Percentiles rank a stretch among this genome's conserved stretches.
Conservation (phyloP, 2,797 vertebrate species). For the Crocidura indochinensis region DNA sequence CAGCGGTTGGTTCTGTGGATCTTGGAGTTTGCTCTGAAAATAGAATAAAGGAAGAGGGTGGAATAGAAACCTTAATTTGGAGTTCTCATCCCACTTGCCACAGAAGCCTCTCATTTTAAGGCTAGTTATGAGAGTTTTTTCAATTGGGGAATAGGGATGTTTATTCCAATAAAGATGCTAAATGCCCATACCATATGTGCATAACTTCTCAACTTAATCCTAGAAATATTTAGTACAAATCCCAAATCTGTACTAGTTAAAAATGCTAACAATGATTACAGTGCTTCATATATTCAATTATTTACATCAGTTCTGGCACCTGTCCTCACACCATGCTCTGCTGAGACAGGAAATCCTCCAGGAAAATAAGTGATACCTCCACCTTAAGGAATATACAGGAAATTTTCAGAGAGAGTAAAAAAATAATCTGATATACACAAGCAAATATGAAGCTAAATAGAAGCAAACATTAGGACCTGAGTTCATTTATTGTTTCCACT, state of each 20-base stretch:
- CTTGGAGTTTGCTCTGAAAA: not conserved
- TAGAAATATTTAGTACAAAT: not conserved
- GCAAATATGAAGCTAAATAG: not conserved
- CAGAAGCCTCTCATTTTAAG: not conserved
- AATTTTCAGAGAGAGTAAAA: constrained; percentile 13
- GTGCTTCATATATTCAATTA: not conserved
- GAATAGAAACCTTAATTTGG: not conserved
- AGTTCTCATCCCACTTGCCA: not conserved
- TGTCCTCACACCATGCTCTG: not conserved
- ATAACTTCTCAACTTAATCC: not conserved
- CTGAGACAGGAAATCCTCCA: not conserved
- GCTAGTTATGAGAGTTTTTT: not conserved
- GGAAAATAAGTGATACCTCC: not conserved
- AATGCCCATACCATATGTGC: not conserved
- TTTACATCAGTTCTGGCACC: not conserved
- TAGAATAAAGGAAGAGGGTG: not conserved
- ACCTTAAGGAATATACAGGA: not conserved
- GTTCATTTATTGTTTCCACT: not conserved
- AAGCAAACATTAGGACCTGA: not conserved
- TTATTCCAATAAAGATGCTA: not conserved
- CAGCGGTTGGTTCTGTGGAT: not conserved
- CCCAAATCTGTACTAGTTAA: not conserved
- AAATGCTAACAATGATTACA: constrained; percentile 28
- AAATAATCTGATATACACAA: not conserved
- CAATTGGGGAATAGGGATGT: not conserved